These are phyloP conservation scores for Girardinichthys multiradiatus DNA, from an alignment of 2,113 vertebrate species.

Conservation along the genomic window DNA sequence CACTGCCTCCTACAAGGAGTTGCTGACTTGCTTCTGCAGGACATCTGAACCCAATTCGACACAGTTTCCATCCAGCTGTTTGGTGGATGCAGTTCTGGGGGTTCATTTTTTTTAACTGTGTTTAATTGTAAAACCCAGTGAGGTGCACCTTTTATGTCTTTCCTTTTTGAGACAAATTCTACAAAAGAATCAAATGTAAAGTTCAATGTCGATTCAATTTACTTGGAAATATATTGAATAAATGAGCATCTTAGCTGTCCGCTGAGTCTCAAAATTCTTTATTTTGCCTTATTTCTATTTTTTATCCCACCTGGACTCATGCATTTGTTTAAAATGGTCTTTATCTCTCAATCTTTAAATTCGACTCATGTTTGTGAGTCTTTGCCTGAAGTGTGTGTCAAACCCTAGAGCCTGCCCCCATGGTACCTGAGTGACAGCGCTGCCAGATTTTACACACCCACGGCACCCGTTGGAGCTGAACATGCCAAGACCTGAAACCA, in stretches of 20 bases:
- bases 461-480: slow-evolving; percentile 28
- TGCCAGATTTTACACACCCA: slow-evolving; percentile 29
- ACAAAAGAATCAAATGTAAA: neutral
- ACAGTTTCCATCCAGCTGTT: neutral
- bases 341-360: slow-evolving; percentile 20
- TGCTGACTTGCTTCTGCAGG: too few species aligned
- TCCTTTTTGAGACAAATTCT: neutral
- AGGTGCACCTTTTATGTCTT: neutral
- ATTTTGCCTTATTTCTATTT: neutral
- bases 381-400: slow-evolving; percentile 9
- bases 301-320: neutral
- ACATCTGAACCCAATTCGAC: too few species aligned
- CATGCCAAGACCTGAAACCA: slow-evolving; percentile 49
- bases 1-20: too few species aligned
- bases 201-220: neutral
- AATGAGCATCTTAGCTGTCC: neutral
- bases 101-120: neutral
- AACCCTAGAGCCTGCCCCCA: slow-evolving; percentile 33
- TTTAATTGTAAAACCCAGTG: neutral
- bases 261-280: neutral
- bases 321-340: neutral
- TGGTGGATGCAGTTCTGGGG: neutral
- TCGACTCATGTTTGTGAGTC: slow-evolving; percentile 23
- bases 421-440: slow-evolving; percentile 57
- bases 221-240: neutral